These are phyloP conservation scores for Podarcis lilfordi DNA, from an alignment of 2,797 vertebrate species.

Conservation along the genomic window DNA sequence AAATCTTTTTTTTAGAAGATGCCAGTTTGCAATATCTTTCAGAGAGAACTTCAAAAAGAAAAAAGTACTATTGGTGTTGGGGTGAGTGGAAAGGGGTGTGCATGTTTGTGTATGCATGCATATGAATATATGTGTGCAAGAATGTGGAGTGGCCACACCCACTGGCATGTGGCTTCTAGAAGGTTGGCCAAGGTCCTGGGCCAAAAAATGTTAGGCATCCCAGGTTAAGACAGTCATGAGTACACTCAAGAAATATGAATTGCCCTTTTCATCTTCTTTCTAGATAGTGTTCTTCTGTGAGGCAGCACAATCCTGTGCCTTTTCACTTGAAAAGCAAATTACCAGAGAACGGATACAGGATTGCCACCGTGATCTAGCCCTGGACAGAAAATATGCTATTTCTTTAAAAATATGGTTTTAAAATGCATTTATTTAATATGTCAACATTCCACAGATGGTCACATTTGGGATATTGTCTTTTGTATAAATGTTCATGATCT, in stretches of 20 bases:
- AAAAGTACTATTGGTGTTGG: too few relatives aligned
- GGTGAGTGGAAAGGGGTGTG: too few relatives aligned
- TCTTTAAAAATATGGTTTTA: background rate
- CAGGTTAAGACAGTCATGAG: background rate
- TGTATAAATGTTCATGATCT: rapidly evolving
- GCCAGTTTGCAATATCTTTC: background rate
- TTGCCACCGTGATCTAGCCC: background rate
- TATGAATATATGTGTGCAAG: too few relatives aligned
- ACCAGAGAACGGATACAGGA: background rate
- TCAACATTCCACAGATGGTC: background rate
- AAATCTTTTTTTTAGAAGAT: background rate
- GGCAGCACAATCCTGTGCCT: background rate
- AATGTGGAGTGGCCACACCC: too few relatives aligned
- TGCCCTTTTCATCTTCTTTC: background rate
- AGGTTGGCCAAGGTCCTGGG: too few relatives aligned
- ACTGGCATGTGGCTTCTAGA: too few relatives aligned
- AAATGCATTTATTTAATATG: background rate
- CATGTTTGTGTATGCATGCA: too few relatives aligned
- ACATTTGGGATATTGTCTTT: background rate
- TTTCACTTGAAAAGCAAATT: background rate
- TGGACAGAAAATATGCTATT: background rate
- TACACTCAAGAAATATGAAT: background rate
- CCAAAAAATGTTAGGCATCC: too few relatives aligned
- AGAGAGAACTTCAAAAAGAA: background rate
- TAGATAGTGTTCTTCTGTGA: background rate